Percentiles rank a stretch among this genome's conserved stretches.
Conservation (phyloP, 1,140 invertebrate species). For the Zelostemma sp. region DNA sequence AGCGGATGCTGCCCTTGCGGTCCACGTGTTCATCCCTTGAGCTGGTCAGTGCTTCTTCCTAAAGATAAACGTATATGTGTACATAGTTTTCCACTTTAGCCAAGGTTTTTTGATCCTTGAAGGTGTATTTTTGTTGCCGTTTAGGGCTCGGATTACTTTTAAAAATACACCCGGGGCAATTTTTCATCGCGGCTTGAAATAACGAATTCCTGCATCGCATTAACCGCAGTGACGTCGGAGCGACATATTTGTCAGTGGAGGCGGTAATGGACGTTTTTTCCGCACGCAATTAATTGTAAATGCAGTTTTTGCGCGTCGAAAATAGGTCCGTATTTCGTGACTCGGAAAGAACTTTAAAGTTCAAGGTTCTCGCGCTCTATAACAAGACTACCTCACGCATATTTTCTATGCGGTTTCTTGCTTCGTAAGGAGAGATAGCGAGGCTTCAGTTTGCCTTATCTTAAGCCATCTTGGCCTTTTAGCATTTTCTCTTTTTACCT, state of each 20-base stretch:
- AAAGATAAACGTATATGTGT: no score
- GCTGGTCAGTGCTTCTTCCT: constrained; percentile 62
- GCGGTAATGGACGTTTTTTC: neutral
- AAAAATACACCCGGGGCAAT: no score
- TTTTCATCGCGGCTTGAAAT: no score
- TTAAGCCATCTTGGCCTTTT: constrained; percentile 18
- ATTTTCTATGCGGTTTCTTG: constrained; percentile 19
- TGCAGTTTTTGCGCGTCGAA: constrained; percentile 16
- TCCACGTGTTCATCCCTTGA: constrained; percentile 74
- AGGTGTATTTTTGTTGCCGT: no score
- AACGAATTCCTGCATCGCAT: neutral
- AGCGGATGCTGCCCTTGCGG: constrained; percentile 73
- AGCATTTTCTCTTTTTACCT: constrained; percentile 15
- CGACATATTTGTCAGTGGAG: neutral
- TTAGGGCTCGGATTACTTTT: no score
- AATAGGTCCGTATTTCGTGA: constrained; percentile 36
- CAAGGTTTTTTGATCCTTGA: no score
- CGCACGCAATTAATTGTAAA: constrained; percentile 32
- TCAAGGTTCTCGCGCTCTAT: constrained; percentile 28
- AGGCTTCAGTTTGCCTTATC: neutral
- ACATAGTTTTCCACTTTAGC: no score
- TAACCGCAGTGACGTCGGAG: neutral
- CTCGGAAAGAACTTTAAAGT: constrained; percentile 41
- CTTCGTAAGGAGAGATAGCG: no score
- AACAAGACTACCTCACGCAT: constrained; percentile 21